These are phyloP conservation scores for Kryphioiulus occultus DNA, from an alignment of 2,888 invertebrate genomes.

Conservation along the genomic window DNA sequence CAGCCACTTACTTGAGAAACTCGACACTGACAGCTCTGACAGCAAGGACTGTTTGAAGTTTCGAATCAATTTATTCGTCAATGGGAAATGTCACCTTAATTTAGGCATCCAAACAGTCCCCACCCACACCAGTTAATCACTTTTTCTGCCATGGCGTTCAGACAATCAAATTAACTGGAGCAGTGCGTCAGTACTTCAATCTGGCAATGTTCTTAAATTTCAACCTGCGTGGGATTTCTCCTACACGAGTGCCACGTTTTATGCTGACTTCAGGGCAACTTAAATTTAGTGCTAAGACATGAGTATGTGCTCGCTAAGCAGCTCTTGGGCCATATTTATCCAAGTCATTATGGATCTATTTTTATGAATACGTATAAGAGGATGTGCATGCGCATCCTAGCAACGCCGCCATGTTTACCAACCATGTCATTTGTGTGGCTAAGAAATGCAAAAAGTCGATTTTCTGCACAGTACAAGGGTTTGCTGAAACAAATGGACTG, in stretches of 20 bases:
- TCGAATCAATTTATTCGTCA: not conserved
- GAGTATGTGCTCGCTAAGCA: too few species aligned
- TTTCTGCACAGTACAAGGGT: not conserved
- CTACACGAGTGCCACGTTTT: not conserved
- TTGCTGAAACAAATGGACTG: not conserved
- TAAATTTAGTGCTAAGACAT: not conserved
- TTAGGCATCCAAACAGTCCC: not conserved
- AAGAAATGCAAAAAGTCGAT: not conserved
- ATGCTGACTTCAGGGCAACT: not conserved
- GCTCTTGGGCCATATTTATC: too few species aligned
- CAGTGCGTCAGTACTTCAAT: not conserved
- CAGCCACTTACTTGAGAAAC: not conserved
- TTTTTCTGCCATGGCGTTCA: not conserved
- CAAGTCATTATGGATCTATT: too few species aligned
- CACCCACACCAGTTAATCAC: not conserved
- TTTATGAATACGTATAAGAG: not conserved
- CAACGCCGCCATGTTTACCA: not conserved
- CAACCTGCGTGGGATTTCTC: constrained; percentile 2
- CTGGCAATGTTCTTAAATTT: not conserved
- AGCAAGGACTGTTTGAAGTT: not conserved
- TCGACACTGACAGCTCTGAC: not conserved
- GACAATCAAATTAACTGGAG: not conserved
- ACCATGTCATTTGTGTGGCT: not conserved
- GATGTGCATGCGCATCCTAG: not conserved
- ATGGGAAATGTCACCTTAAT: not conserved